Conservation (phyloP, 2,797 vertebrate species). For the Channallabes apus region DNA sequence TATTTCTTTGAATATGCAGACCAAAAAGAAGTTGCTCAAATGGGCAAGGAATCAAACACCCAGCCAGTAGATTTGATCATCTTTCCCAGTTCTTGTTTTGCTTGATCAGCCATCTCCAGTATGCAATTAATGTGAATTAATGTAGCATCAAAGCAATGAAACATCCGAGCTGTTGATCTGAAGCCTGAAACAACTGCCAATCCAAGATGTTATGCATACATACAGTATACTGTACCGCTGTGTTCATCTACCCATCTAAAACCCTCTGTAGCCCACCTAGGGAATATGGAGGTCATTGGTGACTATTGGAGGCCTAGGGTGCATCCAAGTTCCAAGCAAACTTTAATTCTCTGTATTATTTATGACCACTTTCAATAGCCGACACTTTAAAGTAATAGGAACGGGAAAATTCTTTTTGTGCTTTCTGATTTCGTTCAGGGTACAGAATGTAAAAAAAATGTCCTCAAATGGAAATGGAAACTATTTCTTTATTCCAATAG, state of each 20-base stretch:
- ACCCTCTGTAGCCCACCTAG: too few relatives aligned
- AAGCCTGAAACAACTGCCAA: not conserved
- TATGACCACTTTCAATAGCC: not conserved
- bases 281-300: too few relatives aligned
- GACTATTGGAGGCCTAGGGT: too few relatives aligned
- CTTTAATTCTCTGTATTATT: not conserved
- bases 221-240: not conserved
- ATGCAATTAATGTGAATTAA: not conserved
- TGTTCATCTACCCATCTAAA: too few relatives aligned
- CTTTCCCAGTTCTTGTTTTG: not conserved
- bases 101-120: not conserved
- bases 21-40: not conserved
- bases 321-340: too few relatives aligned
- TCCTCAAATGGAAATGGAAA: not conserved
- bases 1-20: not conserved
- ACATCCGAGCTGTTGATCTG: not conserved
- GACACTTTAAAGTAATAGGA: not conserved
- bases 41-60: not conserved
- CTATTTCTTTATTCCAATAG: slow-evolving; percentile 2
- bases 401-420: not conserved
- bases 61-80: not conserved
- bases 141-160: not conserved
- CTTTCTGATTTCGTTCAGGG: not conserved
- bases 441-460: not conserved
- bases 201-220: not conserved